Evolutionary conservation across 2,888 invertebrate genomes (phyloP).

Genomic region (Melanophora roralis): DNA sequence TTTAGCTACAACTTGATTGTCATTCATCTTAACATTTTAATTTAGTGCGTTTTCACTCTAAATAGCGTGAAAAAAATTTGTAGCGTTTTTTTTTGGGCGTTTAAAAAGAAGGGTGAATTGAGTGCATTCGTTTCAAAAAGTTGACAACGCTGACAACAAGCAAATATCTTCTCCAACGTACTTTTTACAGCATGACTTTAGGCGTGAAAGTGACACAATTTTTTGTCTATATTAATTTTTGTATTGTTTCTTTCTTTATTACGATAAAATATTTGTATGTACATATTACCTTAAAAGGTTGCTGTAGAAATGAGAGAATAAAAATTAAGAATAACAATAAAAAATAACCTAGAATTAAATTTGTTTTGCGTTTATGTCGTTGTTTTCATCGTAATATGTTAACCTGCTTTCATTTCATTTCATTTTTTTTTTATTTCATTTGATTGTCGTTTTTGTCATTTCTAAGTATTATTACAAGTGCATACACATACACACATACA

Average conservation of each 20-base stretch:
- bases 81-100: too few relatives aligned
- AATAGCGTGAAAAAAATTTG: too few relatives aligned
- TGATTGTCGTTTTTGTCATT: background rate
- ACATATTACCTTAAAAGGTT: conserved; percentile 25
- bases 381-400: conserved; percentile 37
- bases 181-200: conserved; percentile 55
- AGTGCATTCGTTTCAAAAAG: too few relatives aligned
- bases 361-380: background rate
- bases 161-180: conserved; percentile 30
- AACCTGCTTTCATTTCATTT: conserved; percentile 53
- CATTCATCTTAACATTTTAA: too few relatives aligned
- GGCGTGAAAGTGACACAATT: conserved; percentile 56
- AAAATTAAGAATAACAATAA: conserved; percentile 43
- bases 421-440: background rate
- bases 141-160: too few relatives aligned
- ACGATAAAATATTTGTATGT: background rate
- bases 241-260: background rate
- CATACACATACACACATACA: background rate
- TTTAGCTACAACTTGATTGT: too few relatives aligned
- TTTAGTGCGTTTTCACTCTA: too few relatives aligned
- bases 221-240: conserved; percentile 20
- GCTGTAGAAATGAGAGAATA: conserved; percentile 7
- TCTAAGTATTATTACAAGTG: conserved; percentile 5
- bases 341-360: conserved; percentile 50
- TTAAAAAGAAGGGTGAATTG: too few relatives aligned